Evolutionary conservation across 1,140 invertebrate species (phyloP), one percentile per base, ranked within the genome.

Genomic region (Oncopodura yosiiana): DNA sequence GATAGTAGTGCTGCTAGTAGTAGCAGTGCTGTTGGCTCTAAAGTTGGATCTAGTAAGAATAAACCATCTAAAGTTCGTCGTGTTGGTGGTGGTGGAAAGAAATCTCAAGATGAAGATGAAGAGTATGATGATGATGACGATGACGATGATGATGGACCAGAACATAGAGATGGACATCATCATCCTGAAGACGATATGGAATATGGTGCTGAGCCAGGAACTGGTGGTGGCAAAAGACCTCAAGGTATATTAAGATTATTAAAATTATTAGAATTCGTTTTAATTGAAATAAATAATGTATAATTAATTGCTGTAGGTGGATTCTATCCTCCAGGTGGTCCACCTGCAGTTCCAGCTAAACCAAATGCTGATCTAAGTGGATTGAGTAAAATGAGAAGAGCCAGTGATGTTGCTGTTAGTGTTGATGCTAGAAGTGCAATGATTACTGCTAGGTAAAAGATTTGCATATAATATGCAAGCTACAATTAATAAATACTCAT

Each of bases 381-480:
- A 26, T 37, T 63, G 55, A 61, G 55, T 32, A 57, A 56, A 29
- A 63, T 63, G 27, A 42, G 48, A 18, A 26, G 62, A 36, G 41
- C 55, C n/a, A 59, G 53, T 23, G 62, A 63, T 46, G 62, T 63
- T 8, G 30, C 52, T 16, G 62, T 63, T 1, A 60, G 41, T 38
- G 58, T 63, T 3, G 62, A 63, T 53, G 62, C 62, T 21, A 21
- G 62, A 55, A 63, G 62, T 56, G 62, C 62, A 16, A 50, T 60
- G 29, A 58, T 63, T 19, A 63, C 62, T 23, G 55, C 62, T 16
- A 57, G 61, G 61, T 59, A 56, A 19, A 36, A 8, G 3, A 8
- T 9, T 44, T 23, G 6, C 3, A 9, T 44, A 12, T 49, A 21
- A 39, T 9, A 9, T 9, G 5, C 9, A 8, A 21, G 21, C 29